Evolutionary conservation across 2,797 vertebrate species (phyloP).

Genomic region (Arnoldichthys spilopterus): DNA sequence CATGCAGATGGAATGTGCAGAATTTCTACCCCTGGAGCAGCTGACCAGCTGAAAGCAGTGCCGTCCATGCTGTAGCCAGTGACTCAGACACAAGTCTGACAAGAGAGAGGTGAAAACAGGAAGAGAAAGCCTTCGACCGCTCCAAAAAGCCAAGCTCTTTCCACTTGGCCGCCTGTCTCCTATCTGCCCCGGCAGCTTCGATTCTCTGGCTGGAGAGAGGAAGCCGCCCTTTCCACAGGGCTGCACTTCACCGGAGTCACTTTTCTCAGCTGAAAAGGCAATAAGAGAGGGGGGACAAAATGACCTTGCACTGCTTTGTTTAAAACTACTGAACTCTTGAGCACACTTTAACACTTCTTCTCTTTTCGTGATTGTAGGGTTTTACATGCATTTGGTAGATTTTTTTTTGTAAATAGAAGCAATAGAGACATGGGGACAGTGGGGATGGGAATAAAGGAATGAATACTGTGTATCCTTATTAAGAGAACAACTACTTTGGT

Average conservation of each 20-base stretch:
- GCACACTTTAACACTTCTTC: slow-evolving; percentile 21
- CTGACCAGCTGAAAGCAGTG: not conserved
- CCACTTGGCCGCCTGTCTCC: not conserved
- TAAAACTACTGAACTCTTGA: slow-evolving; percentile 42
- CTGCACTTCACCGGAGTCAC: slow-evolving; percentile 19
- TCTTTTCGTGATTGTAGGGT: slow-evolving; percentile 23
- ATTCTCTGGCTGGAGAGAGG: slow-evolving; percentile 21
- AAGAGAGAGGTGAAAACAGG: slow-evolving; percentile 37
- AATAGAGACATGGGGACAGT: slow-evolving; percentile 2
- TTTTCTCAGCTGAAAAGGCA: not conserved
- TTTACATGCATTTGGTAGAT: not conserved
- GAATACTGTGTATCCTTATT: not conserved
- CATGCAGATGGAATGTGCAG: slow-evolving; percentile 35
- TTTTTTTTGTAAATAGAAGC: slow-evolving; percentile 37
- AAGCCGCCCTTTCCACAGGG: slow-evolving; percentile 4
- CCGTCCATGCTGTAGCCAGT: not conserved
- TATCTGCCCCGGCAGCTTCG: not conserved
- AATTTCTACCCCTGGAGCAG: slow-evolving; percentile 18
- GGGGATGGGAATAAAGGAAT: not conserved
- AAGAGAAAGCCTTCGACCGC: slow-evolving; percentile 24
- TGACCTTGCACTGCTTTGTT: slow-evolving; percentile 19
- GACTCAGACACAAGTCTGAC: slow-evolving; percentile 2
- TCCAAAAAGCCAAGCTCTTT: slow-evolving; percentile 17
- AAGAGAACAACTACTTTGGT: not conserved
- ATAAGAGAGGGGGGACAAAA: not conserved